Percentiles rank a stretch among this genome's conserved stretches.
Evolutionary conservation across 2,888 invertebrate species (phyloP).

Genomic region (Phalera bucephala): DNA sequence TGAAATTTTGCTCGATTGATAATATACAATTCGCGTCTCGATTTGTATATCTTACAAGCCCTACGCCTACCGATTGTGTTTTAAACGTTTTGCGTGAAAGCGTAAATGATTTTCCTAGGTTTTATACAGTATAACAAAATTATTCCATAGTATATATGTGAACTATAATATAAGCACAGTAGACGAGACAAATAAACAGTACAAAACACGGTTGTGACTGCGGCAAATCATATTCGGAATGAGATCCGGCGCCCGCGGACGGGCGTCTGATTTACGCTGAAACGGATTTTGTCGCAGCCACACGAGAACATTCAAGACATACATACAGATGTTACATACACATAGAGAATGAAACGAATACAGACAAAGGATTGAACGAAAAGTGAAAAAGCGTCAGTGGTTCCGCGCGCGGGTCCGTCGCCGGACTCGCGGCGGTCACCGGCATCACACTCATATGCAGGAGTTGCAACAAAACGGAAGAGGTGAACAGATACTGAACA

Average conservation of each 20-base stretch:
- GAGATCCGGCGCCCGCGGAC: slow-evolving; percentile 39
- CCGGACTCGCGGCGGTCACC: slow-evolving; percentile 70
- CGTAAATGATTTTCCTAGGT: slow-evolving; percentile 83
- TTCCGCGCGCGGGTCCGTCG: slow-evolving; percentile 70
- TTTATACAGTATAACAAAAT: slow-evolving; percentile 73
- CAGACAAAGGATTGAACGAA: slow-evolving; percentile 80
- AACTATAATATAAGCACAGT: slow-evolving; percentile 79
- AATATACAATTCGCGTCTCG: slow-evolving; percentile 73
- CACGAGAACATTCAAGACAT: slow-evolving; percentile 79
- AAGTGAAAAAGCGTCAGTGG: slow-evolving; percentile 78
- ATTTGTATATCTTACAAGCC: slow-evolving; percentile 72
- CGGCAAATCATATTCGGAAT: slow-evolving; percentile 63
- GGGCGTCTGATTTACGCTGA: slow-evolving; percentile 43
- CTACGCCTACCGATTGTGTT: slow-evolving; percentile 75
- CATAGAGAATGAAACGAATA: slow-evolving; percentile 84
- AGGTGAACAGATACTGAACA: slow-evolving; percentile 82
- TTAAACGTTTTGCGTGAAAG: slow-evolving; percentile 81
- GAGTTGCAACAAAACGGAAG: slow-evolving; percentile 81
- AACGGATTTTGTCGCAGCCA: slow-evolving; percentile 71
- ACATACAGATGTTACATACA: slow-evolving; percentile 84
- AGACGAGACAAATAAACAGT: slow-evolving; percentile 82
- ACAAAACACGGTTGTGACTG: slow-evolving; percentile 75
- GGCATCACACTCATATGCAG: slow-evolving; percentile 82
- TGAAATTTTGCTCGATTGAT: slow-evolving; percentile 78
- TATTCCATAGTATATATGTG: slow-evolving; percentile 70